phyloP scores from a whole-genome alignment of 2,797 vertebrate genomes.

The Poliocrania exsul region DNA sequence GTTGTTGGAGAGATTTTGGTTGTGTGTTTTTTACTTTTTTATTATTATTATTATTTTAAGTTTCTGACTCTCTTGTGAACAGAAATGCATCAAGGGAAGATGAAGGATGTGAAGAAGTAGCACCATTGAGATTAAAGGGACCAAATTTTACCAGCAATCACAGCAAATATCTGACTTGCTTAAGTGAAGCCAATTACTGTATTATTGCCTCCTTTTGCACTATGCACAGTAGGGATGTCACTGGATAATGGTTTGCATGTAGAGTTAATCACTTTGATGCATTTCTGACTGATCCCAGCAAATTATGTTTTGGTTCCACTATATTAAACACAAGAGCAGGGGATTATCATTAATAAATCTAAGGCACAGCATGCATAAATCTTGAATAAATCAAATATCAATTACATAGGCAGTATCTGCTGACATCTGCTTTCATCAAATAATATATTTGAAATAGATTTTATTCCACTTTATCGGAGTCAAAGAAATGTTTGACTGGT shows the following conservation, averaged over 20 bases:
- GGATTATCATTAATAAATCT: slow-evolving; percentile 92
- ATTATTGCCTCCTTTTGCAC: slow-evolving; percentile 84
- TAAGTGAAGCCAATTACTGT: slow-evolving; percentile 87
- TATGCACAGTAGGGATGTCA: slow-evolving; percentile 86
- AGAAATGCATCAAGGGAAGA: slow-evolving; percentile 43
- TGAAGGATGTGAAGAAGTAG: slow-evolving; percentile 47
- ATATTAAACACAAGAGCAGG: slow-evolving; percentile 87
- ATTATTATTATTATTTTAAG: background rate
- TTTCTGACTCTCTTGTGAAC: background rate
- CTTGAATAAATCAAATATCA: slow-evolving; percentile 92
- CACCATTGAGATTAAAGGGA: slow-evolving; percentile 74
- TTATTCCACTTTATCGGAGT: slow-evolving; percentile 79
- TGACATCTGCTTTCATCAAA: slow-evolving; percentile 87
- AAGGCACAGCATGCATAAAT: slow-evolving; percentile 88
- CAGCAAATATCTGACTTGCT: slow-evolving; percentile 80
- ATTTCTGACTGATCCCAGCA: slow-evolving; percentile 87
- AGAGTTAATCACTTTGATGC: slow-evolving; percentile 91
- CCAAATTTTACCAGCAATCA: slow-evolving; percentile 79
- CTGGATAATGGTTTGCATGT: slow-evolving; percentile 88
- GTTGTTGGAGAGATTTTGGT: background rate
- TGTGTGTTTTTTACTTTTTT: background rate
- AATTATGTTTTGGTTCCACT: slow-evolving; percentile 89
- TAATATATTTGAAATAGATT: slow-evolving; percentile 86
- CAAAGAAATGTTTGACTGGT: slow-evolving; percentile 63
- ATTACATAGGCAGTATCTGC: slow-evolving; percentile 87